Base-by-base conservation (phyloP, 2,888 invertebrate genomes). In the Plutella xylostella region DNA sequence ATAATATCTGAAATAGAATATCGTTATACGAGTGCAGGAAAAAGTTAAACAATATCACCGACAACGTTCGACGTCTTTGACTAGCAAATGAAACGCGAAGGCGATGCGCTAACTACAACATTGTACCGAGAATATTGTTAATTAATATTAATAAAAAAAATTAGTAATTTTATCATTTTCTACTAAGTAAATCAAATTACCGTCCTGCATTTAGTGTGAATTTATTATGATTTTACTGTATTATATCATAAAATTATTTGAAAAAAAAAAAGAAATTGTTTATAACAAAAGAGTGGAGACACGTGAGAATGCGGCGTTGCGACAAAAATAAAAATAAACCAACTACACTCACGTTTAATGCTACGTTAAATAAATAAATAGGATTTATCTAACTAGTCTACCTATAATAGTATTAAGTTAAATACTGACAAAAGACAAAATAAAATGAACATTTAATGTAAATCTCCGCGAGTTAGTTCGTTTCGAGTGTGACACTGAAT, bases 281-380 rank as follows among this genome's bases (percentile, higher is more conserved):
- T 51, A 48, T 48, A 48, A 19, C 20, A 39, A 39, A 39, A n/a
- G 25, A 43, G 65, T 65, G 67, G 71, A 69, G 69, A 64, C 55
- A 63, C 64, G 65, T 67, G 50, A 69, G 64, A 63, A 63, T 48
- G 53, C 57, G 57, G 64, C 61, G 69, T 66, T 68, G 67, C 63
- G 68, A 40, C 14, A 65, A 63, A 63, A 68, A 65, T 59, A 58
- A 64, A 65, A 76, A 75, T 75, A 76, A 76, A 74, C 74, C 69
- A 63, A 58, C 69, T 70, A 67, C 65, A 60, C 57, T 60, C 63
- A 65, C 72, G 68, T 67, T 65, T 61, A 60, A 68, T 56, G 61
- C 73, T 79, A 77, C 65, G 57, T 65, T 72, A 68, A 79, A 82
- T 79, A 78, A 80, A 82, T 82, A 80, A 83, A 79, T 78, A 73